phyloP scores from a whole-genome alignment of 92 coral and sea anemone genomes.

The Zoanthus sansibaricus region DNA sequence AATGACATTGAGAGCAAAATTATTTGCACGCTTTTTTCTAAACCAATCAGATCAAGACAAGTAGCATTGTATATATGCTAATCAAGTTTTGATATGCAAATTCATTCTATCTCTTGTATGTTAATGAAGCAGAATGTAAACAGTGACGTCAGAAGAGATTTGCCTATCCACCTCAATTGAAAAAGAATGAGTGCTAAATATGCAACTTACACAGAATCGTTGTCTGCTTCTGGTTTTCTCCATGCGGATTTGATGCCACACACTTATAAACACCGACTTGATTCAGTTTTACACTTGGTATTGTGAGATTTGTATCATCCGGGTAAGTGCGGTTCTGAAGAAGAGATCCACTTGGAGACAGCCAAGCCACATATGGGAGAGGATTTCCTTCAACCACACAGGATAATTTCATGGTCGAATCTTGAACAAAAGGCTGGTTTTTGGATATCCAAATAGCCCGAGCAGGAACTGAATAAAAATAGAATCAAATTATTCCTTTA shows the following conservation, averaged over 20 bases:
- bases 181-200: not conserved
- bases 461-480: slow-evolving; percentile 46
- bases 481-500: not conserved
- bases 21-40: too few species aligned
- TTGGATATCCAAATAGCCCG: slow-evolving; percentile 47
- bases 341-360: slow-evolving; percentile 56
- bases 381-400: slow-evolving; percentile 63
- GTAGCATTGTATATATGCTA: too few species aligned
- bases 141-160: too few species aligned
- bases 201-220: slow-evolving; percentile 52
- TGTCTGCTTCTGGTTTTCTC: slow-evolving; percentile 38
- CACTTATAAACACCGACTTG: slow-evolving; percentile 66
- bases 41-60: too few species aligned
- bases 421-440: slow-evolving; percentile 57
- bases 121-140: too few species aligned
- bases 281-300: slow-evolving; percentile 26
- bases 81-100: too few species aligned
- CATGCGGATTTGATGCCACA: slow-evolving; percentile 37
- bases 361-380: slow-evolving; percentile 56
- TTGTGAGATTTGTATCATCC: slow-evolving; percentile 39
- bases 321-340: slow-evolving; percentile 56
- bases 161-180: not conserved
- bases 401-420: slow-evolving; percentile 47
- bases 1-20: too few species aligned
- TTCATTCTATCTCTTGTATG: too few species aligned